Evolutionary conservation across 2,888 invertebrate species (phyloP), one percentile per base, ranked within the genome.

Genomic region (Drosophila macrothrix): DNA sequence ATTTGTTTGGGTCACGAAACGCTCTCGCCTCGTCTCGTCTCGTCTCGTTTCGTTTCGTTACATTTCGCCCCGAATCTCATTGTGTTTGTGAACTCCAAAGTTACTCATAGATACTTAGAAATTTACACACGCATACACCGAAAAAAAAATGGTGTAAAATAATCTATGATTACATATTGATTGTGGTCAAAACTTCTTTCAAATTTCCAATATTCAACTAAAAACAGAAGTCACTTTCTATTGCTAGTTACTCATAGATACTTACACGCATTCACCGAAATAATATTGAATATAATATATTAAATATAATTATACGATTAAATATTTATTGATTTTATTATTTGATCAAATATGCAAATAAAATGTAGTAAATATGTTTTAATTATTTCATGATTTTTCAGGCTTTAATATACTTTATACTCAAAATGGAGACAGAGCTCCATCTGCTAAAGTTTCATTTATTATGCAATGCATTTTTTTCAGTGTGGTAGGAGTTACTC

Each of bases 1-100:
- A 92, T 92, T 92, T 89, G 90, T 89, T 92, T 82, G 81, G 87
- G 91, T 91, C 92, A 92, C 92, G 92, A 91, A 82, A 85, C 64
- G 61, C 70, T 73, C 71, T 22, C 64, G 53, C 58, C 72, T 58
- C 73, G 61, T 55, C 25, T 65, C 31, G 29, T 6, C 29, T 29
- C 70, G 69, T 73, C 71, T 22, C 65, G 53, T 63, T 64, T 58
- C 73, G 65, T 67, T 49, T 62, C 53, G 62, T 65, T 53, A 64
- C 58, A 62, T 53, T 60, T 66, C 61, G 41, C 70, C 63, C 49
- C 43, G 43, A 50, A 25, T 52, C 52, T 31, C 41, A 43, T 58
- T 43, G 58, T 58, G 52, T 61, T 63, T 82, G 60, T 83, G 76
- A 82, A 84, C 68, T 73, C 61, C 75, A 83, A 81, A 83, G 72